Conservation (phyloP, 2,797 vertebrate genomes). For the Carapus acus region DNA sequence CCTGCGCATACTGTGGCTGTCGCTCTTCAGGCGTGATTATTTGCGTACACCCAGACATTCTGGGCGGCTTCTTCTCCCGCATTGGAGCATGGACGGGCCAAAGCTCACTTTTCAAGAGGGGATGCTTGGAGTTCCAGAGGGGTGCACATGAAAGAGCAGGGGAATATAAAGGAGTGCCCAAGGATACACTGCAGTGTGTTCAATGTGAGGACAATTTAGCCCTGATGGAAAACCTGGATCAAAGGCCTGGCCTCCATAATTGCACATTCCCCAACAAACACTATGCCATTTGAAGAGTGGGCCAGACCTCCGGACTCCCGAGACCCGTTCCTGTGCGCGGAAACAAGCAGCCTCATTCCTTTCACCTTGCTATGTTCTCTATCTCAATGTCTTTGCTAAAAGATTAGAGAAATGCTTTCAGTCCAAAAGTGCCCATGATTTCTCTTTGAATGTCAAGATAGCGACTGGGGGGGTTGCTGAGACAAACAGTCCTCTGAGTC, state of each 20-base stretch:
- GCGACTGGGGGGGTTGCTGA: constrained; percentile 35
- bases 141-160: constrained; percentile 77
- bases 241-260: constrained; percentile 79
- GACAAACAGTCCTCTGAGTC: constrained; percentile 18
- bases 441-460: constrained; percentile 63
- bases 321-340: constrained; percentile 58
- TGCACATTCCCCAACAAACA: constrained; percentile 82
- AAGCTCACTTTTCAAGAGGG: constrained; percentile 77
- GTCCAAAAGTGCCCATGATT: constrained; percentile 62
- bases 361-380: constrained; percentile 67
- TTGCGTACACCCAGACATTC: constrained; percentile 26
- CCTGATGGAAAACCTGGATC: constrained; percentile 79
- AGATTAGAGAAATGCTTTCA: constrained; percentile 70
- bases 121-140: constrained; percentile 80
- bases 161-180: constrained; percentile 77
- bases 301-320: constrained; percentile 76
- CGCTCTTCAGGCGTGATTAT: constrained; percentile 3
- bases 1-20: not conserved
- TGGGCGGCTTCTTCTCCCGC: constrained; percentile 46
- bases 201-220: constrained; percentile 81
- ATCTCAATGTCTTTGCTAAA: constrained; percentile 68
- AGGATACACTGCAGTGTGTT: constrained; percentile 75
- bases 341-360: constrained; percentile 64
- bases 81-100: constrained; percentile 67
- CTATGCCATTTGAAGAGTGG: constrained; percentile 76